Conservation (phyloP, 2,888 invertebrate species). For the Panopea generosa region DNA sequence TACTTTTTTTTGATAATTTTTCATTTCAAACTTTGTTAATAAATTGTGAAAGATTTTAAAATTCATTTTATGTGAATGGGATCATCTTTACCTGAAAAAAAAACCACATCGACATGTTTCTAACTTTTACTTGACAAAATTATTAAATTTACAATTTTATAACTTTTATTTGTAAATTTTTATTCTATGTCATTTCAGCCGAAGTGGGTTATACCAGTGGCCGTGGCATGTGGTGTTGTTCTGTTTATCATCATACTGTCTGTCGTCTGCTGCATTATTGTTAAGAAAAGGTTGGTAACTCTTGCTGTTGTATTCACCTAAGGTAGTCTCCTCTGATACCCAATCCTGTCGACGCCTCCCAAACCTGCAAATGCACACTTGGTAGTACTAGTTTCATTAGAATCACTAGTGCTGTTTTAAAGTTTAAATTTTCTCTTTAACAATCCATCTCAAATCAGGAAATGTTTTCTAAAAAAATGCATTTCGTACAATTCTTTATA, state of each 20-base stretch:
- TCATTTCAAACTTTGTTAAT: background rate
- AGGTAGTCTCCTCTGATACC: background rate
- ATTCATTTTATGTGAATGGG: background rate
- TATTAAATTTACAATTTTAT: no score
- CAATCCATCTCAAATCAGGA: no score
- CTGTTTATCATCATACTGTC: slow-evolving; percentile 61
- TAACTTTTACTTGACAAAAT: no score
- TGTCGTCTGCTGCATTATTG: slow-evolving; percentile 55
- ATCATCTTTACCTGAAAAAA: background rate
- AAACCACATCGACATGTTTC: no score
- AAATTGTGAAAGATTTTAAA: background rate
- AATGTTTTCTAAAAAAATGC: no score
- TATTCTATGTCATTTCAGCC: slow-evolving; percentile 43
- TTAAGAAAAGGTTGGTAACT: slow-evolving; percentile 64
- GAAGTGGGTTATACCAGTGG: slow-evolving; percentile 65
- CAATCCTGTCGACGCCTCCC: background rate
- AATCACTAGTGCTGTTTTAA: no score
- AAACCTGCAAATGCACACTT: no score
- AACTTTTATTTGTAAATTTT: no score
- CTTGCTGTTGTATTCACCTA: background rate
- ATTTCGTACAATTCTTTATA: no score
- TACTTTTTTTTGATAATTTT: background rate
- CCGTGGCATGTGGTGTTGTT: slow-evolving; percentile 60
- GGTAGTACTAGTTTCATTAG: no score
- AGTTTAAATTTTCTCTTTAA: no score